A percentile compares a stretch with the other conserved stretches of the same genome.
Evolutionary conservation across 2,113 vertebrate genomes (phyloP).

Genomic region (Oryzias celebensis): DNA sequence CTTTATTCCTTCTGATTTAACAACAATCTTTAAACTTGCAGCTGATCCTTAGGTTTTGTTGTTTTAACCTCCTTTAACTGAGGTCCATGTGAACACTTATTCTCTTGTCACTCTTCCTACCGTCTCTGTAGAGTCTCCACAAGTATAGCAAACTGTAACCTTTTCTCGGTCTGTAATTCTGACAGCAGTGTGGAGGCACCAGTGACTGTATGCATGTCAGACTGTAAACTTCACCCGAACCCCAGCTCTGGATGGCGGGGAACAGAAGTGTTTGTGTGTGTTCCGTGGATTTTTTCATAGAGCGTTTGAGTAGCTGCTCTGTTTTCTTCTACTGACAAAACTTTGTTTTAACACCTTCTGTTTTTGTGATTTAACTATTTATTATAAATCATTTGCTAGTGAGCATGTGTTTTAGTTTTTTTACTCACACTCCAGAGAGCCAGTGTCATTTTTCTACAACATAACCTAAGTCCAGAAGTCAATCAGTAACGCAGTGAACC

Average conservation of each 20-base stretch:
- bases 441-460: slow-evolving; percentile 48
- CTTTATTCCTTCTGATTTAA: slow-evolving; percentile 22
- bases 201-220: slow-evolving; percentile 44
- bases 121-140: slow-evolving; percentile 20
- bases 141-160: slow-evolving; percentile 36
- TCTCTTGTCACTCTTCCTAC: slow-evolving; percentile 19
- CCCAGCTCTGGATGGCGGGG: slow-evolving; percentile 2
- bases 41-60: slow-evolving; percentile 24
- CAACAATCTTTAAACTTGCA: slow-evolving; percentile 30
- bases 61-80: slow-evolving; percentile 52
- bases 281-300: slow-evolving; percentile 56
- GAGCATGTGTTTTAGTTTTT: slow-evolving; percentile 46
- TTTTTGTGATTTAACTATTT: slow-evolving; percentile 71
- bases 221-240: too few species aligned
- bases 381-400: slow-evolving; percentile 70
- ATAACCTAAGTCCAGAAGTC: slow-evolving; percentile 46
- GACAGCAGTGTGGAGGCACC: slow-evolving; percentile 35
- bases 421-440: slow-evolving; percentile 46
- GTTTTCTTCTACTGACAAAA: slow-evolving; percentile 57
- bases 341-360: slow-evolving; percentile 65
- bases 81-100: slow-evolving; percentile 70
- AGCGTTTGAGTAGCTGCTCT: slow-evolving; percentile 43
- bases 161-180: slow-evolving; percentile 20
- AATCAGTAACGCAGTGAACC: slow-evolving; percentile 47
- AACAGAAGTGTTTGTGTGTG: slow-evolving; percentile 50